A percentile compares a stretch with the other conserved stretches of the same genome.
phyloP scores from a whole-genome alignment of 2,888 invertebrate genomes.

The Drosophila buzzatii region DNA sequence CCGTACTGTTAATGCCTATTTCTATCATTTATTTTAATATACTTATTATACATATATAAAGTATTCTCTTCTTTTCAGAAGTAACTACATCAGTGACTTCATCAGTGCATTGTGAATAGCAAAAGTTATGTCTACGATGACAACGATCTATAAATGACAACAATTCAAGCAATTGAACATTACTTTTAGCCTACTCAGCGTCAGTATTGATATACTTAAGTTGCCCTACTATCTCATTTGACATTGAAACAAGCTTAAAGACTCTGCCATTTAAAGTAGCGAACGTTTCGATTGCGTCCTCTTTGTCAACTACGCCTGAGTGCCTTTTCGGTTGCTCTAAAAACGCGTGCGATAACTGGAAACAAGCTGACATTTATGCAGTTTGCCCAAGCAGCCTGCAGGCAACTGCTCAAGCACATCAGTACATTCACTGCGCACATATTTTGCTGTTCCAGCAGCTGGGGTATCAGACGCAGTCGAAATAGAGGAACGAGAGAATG shows the following conservation, averaged over 20 bases:
- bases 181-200: conserved; percentile 12
- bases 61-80: too few relatives aligned
- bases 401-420: conserved; percentile 77
- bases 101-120: background rate
- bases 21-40: too few relatives aligned
- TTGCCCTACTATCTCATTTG: conserved; percentile 42
- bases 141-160: background rate
- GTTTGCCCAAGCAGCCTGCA: conserved; percentile 77
- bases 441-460: conserved; percentile 74
- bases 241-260: conserved; percentile 60
- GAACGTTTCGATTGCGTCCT: conserved; percentile 41
- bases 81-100: conserved; percentile 15
- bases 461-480: conserved; percentile 8
- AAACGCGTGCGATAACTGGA: conserved; percentile 79
- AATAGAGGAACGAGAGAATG: background rate
- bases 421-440: conserved; percentile 68
- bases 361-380: conserved; percentile 82
- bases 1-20: too few relatives aligned
- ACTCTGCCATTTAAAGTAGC: conserved; percentile 34
- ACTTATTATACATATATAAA: too few relatives aligned
- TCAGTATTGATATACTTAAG: conserved; percentile 12
- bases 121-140: conserved; percentile 13
- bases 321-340: conserved; percentile 54
- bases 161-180: conserved; percentile 25
- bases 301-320: conserved; percentile 68